Conservation (phyloP, 2,888 invertebrate species). For the Amiota mariae region DNA sequence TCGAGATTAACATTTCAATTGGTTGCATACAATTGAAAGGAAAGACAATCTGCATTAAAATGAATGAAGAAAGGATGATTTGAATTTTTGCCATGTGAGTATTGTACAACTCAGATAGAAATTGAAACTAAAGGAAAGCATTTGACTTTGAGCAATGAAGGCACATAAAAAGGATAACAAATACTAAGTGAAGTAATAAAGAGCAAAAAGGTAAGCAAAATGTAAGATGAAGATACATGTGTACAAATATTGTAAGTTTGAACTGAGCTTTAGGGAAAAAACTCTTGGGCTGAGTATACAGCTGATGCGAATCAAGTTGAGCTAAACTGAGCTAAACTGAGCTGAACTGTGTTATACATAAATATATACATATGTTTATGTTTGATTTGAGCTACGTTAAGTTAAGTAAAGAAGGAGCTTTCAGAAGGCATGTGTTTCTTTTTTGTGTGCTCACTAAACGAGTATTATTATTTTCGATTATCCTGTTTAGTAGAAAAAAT, state of each 20-base stretch:
- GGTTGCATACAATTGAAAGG: not conserved
- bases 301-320: not conserved
- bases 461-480: slow-evolving; percentile 54
- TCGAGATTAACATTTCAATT: not conserved
- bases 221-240: not conserved
- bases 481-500: slow-evolving; percentile 63
- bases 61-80: not conserved
- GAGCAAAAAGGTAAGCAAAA: slow-evolving; percentile 1
- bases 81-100: not conserved
- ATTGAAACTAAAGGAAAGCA: not conserved
- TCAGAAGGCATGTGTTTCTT: not conserved
- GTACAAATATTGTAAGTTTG: not conserved
- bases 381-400: not conserved
- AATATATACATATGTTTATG: not conserved
- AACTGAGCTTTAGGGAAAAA: not conserved
- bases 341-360: not conserved
- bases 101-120: too few species aligned
- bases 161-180: slow-evolving; percentile 14
- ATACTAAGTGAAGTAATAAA: not conserved
- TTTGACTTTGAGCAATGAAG: slow-evolving; percentile 12
- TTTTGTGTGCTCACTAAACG: not conserved
- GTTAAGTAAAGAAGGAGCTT: not conserved
- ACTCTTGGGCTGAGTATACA: not conserved
- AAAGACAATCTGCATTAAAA: not conserved
- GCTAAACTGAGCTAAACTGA: not conserved